Conservation (phyloP, 2,113 vertebrate species). For the Oncorhynchus tshawytscha region DNA sequence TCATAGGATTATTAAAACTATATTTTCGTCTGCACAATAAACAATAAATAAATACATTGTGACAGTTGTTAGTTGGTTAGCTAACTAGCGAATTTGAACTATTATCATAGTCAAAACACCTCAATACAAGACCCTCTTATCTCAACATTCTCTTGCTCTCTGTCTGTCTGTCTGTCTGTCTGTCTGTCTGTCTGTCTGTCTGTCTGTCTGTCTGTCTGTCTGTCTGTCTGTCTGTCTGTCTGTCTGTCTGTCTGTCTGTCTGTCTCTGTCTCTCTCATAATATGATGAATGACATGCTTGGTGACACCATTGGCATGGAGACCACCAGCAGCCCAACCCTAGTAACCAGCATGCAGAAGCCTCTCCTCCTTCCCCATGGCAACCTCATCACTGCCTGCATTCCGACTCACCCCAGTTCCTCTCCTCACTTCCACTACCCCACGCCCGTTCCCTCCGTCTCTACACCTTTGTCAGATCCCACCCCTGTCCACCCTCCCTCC, state of each 20-base stretch:
- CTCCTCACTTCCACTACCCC: conserved; percentile 18
- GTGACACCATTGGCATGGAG: too few species aligned
- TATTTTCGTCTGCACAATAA: too few species aligned
- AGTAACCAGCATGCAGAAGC: conserved; percentile 38
- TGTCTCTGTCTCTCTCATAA: background rate
- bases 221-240: background rate
- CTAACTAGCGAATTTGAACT: too few species aligned
- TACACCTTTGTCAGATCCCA: background rate
- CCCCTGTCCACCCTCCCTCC: conserved; percentile 45
- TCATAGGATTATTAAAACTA: too few species aligned
- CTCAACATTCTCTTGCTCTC: background rate
- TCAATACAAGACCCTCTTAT: background rate
- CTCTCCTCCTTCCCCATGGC: conserved; percentile 57
- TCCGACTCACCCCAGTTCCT: conserved; percentile 46
- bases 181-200: background rate
- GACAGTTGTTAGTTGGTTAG: too few species aligned
- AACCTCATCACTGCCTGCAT: conserved; percentile 46
- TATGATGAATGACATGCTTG: too few species aligned
- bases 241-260: conserved; percentile 7
- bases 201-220: background rate
- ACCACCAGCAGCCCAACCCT: too few species aligned
- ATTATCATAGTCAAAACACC: background rate
- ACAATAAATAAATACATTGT: too few species aligned
- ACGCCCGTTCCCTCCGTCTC: conserved; percentile 13
- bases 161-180: conserved; percentile 6